Conservation (phyloP, 1,140 invertebrate species). For the Trachymyrmex septentrionalis region DNA sequence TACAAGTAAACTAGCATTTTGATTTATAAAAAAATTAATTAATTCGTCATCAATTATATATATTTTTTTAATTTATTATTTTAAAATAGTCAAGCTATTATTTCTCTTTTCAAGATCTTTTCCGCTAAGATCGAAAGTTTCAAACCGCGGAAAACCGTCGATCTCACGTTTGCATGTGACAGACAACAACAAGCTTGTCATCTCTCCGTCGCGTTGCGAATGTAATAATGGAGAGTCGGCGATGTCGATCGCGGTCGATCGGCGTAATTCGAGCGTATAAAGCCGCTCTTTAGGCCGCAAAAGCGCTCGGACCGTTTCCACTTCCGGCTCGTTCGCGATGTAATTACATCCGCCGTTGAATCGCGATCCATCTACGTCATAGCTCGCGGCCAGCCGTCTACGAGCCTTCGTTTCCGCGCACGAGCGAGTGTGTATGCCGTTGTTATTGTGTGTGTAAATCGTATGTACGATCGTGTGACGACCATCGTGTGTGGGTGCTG, state of each 20-base stretch:
- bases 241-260: slow-evolving; percentile 64
- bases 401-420: slow-evolving; percentile 53
- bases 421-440: slow-evolving; percentile 33
- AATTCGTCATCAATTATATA: not conserved
- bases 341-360: slow-evolving; percentile 76
- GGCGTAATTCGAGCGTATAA: slow-evolving; percentile 71
- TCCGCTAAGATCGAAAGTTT: not conserved
- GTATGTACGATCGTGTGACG: not conserved
- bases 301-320: slow-evolving; percentile 73
- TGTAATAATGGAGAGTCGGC: not conserved
- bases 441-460: not conserved
- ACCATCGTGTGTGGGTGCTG: not conserved
- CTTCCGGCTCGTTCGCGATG: slow-evolving; percentile 73
- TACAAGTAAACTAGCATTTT: not conserved
- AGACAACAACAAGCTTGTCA: not conserved
- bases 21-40: not conserved
- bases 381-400: slow-evolving; percentile 40
- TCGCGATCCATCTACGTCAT: slow-evolving; percentile 63
- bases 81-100: not conserved
- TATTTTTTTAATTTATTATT: not conserved
- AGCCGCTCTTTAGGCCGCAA: slow-evolving; percentile 71
- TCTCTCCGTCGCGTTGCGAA: not conserved
- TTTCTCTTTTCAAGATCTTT: not conserved
- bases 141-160: not conserved
- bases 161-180: no score